These are phyloP conservation scores for Pelodytes ibericus DNA, from an alignment of 2,797 vertebrate genomes.

Conservation along the genomic window DNA sequence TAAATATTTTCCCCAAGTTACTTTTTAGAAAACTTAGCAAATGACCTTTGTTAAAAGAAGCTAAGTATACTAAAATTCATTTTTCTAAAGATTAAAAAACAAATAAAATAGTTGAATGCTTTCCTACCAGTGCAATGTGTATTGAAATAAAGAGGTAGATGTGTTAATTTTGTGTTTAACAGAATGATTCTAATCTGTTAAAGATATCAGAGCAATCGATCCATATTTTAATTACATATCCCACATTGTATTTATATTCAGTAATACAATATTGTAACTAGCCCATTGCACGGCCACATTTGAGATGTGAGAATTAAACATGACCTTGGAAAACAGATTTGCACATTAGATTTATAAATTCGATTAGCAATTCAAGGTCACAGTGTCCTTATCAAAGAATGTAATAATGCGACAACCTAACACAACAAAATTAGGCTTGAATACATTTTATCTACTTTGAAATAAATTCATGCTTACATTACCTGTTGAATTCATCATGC, in stretches of 20 bases:
- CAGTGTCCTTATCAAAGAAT: background rate
- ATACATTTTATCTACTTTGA: background rate
- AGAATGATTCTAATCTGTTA: background rate
- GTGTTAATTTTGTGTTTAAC: background rate
- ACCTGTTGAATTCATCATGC: too few species aligned
- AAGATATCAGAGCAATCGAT: background rate
- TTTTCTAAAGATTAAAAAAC: too few species aligned
- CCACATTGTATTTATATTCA: background rate
- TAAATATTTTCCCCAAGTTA: too few species aligned
- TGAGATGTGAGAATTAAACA: background rate
- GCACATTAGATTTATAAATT: background rate
- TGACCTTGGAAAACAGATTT: background rate
- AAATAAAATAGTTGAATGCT: too few species aligned
- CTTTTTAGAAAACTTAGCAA: too few species aligned
- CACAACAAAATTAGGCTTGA: background rate
- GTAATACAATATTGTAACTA: background rate
- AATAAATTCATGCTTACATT: too few species aligned
- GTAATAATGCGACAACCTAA: background rate
- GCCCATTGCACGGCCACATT: background rate
- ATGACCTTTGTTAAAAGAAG: too few species aligned
- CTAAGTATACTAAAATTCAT: too few species aligned
- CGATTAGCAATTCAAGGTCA: background rate
- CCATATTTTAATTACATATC: background rate
- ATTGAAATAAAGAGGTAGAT: background rate
- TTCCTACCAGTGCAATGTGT: background rate